A percentile compares a stretch with the other conserved stretches of the same genome.
Evolutionary conservation across 2,797 vertebrate genomes (phyloP).

Genomic region (Thripadectes ignobilis): DNA sequence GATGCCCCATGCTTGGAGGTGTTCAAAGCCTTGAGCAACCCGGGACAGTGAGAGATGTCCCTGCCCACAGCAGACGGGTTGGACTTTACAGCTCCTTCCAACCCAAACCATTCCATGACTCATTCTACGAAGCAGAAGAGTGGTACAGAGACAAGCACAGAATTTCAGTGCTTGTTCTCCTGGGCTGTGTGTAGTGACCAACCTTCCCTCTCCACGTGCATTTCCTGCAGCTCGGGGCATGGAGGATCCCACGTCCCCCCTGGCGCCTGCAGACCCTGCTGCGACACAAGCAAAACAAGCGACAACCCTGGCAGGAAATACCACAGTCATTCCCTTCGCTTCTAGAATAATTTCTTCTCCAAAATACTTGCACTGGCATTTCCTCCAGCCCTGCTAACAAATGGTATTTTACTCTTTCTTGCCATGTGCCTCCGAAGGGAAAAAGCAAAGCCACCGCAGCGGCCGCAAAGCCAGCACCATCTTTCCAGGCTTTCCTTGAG

Average conservation of each 20-base stretch:
- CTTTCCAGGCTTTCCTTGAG: conserved; percentile 21
- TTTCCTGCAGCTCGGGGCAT: not conserved
- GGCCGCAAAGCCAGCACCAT: not conserved
- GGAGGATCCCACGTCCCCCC: fast-evolving
- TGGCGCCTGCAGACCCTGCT: conserved; percentile 24
- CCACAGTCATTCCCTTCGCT: conserved; percentile 51
- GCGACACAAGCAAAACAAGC: conserved; percentile 37
- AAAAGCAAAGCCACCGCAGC: not conserved
- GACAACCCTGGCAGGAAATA: conserved; percentile 48
- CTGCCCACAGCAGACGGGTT: fast-evolving
- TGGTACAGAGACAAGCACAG: not conserved
- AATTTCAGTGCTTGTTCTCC: not conserved
- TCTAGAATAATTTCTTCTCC: conserved; percentile 37
- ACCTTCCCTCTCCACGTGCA: fast-evolving
- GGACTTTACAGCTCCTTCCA: not conserved
- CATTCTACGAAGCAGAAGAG: not conserved
- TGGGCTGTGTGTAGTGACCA: fast-evolving
- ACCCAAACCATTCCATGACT: not conserved
- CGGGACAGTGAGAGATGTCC: fast-evolving
- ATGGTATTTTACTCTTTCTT: not conserved
- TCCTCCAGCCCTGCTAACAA: conserved; percentile 41
- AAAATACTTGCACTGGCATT: not conserved
- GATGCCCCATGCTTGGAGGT: not conserved
- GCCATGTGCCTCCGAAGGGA: not conserved
- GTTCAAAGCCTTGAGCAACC: not conserved